These are phyloP conservation scores for Gallinago jamesoni DNA, from an alignment of 2,113 vertebrate genomes.

Conservation along the genomic window DNA sequence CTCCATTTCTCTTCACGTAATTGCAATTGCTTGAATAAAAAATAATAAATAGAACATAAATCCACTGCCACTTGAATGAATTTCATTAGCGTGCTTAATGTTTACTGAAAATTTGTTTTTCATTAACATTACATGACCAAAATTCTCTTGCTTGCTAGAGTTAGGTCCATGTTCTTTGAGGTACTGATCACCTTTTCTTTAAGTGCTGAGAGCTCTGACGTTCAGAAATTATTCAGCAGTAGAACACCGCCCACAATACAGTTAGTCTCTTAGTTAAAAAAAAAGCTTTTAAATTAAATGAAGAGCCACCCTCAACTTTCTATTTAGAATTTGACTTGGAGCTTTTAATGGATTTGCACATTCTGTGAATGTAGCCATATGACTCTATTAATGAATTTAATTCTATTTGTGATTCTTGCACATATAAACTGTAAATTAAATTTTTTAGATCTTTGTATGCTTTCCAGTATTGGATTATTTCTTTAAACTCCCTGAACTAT, in stretches of 20 bases:
- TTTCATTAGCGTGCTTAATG: slow-evolving; percentile 36
- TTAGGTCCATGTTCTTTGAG: neutral
- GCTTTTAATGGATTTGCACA: slow-evolving; percentile 51
- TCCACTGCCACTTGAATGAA: neutral
- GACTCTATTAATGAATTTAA: slow-evolving; percentile 28
- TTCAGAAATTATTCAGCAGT: slow-evolving; percentile 30
- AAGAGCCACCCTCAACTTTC: slow-evolving; percentile 48
- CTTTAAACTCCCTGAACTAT: neutral
- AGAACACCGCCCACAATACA: neutral
- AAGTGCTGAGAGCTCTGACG: neutral
- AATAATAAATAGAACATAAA: slow-evolving; percentile 23
- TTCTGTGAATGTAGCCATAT: slow-evolving; percentile 33
- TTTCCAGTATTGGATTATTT: slow-evolving; percentile 1
- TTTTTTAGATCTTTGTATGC: neutral
- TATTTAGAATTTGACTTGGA: slow-evolving; percentile 42
- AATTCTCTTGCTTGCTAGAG: slow-evolving; percentile 5
- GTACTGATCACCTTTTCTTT: neutral
- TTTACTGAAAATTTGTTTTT: slow-evolving; percentile 47
- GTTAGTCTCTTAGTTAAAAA: slow-evolving; percentile 3
- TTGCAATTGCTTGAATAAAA: slow-evolving; percentile 46
- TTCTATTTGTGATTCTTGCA: slow-evolving; percentile 38
- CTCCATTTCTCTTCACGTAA: slow-evolving; percentile 12
- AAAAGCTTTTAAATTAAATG: slow-evolving; percentile 47
- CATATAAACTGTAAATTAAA: neutral
- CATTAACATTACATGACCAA: slow-evolving; percentile 56